A percentile compares a stretch with the other conserved stretches of the same genome.
Evolutionary conservation across 2,113 vertebrate genomes (phyloP).

Genomic region (Myiopsitta monachus): DNA sequence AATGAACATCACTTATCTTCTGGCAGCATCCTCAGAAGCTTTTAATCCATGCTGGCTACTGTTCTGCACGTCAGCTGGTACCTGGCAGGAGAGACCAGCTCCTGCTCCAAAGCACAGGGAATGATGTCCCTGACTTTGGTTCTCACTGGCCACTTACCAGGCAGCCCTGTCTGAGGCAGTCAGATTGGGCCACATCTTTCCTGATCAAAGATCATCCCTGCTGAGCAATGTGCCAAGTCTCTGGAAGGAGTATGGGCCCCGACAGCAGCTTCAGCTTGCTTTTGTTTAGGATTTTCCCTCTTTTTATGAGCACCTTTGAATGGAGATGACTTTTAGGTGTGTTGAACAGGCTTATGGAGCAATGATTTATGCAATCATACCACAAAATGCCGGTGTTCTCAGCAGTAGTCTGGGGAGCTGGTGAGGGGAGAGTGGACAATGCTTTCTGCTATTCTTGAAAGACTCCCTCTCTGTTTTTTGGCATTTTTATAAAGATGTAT

Average conservation of each 20-base stretch:
- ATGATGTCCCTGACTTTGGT: rapidly evolving
- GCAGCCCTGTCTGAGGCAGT: rapidly evolving
- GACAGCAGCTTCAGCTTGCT: background rate
- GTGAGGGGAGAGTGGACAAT: background rate
- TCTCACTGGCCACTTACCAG: background rate
- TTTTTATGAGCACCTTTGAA: background rate
- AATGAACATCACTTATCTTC: background rate
- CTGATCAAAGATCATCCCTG: background rate
- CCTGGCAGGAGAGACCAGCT: background rate
- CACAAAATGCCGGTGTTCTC: background rate
- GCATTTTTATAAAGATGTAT: background rate
- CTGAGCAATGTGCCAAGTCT: background rate
- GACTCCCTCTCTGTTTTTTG: background rate
- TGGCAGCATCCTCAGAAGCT: background rate
- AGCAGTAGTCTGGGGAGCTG: background rate
- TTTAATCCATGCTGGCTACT: background rate
- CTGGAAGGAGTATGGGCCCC: background rate
- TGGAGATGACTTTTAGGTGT: background rate
- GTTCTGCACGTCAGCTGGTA: background rate
- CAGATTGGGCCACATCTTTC: rapidly evolving
- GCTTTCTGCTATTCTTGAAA: background rate
- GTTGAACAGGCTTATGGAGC: background rate
- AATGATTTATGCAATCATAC: background rate
- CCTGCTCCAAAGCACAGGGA: background rate
- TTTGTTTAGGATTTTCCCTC: background rate